These are phyloP conservation scores for Anastatus disparis DNA, from an alignment of 1,140 invertebrate species.

Conservation along the genomic window DNA sequence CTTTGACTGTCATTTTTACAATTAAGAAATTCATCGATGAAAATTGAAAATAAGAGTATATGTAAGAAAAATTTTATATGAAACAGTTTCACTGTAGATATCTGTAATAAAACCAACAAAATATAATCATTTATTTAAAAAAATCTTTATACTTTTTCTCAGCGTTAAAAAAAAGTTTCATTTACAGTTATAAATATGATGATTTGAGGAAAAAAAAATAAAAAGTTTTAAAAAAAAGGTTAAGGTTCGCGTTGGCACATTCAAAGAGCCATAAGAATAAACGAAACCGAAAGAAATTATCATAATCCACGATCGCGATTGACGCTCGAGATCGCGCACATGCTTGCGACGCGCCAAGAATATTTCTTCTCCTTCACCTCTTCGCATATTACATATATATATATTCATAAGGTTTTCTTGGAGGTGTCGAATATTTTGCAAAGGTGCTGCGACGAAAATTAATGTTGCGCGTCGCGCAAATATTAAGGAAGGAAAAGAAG, in stretches of 20 bases:
- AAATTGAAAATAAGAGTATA: too few species aligned
- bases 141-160: too few species aligned
- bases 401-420: too few species aligned
- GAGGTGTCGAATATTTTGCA: slow-evolving; percentile 26
- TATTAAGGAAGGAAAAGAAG: neutral
- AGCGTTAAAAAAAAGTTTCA: too few species aligned
- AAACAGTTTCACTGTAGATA: too few species aligned
- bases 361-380: neutral
- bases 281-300: slow-evolving; percentile 26
- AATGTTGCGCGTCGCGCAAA: slow-evolving; percentile 17
- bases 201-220: neutral
- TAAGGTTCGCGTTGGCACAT: slow-evolving; percentile 22
- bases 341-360: slow-evolving; percentile 14
- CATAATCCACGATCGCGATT: slow-evolving; percentile 31
- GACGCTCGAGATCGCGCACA: slow-evolving; percentile 23
- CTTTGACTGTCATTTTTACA: too few species aligned
- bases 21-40: too few species aligned
- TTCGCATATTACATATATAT: neutral
- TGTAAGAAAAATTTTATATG: too few species aligned
- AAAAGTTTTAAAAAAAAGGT: slow-evolving; percentile 12
- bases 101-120: too few species aligned
- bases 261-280: neutral
- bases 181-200: neutral
- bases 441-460: slow-evolving; percentile 19
- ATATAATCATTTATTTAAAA: too few species aligned